Conservation (phyloP, 2,113 vertebrate species). For the Syrrhaptes paradoxus region DNA sequence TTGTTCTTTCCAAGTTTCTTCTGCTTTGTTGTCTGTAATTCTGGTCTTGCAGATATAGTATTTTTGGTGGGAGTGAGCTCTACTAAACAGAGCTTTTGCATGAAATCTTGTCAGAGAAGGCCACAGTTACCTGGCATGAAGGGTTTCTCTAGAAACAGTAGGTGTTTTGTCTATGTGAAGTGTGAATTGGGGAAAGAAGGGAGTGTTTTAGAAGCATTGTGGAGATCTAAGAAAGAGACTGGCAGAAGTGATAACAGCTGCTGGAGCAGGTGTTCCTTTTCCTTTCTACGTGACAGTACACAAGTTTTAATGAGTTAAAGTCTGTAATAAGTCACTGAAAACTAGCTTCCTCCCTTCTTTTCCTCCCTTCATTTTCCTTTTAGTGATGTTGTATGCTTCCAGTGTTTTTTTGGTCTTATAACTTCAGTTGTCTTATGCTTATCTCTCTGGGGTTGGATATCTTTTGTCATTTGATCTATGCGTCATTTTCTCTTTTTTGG, state of each 20-base stretch:
- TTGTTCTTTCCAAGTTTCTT: neutral
- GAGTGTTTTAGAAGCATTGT: neutral
- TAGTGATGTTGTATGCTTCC: neutral
- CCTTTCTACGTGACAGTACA: neutral
- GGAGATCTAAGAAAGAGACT: neutral
- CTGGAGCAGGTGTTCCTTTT: neutral
- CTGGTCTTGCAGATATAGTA: neutral
- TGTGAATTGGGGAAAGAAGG: neutral
- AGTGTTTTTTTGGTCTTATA: neutral
- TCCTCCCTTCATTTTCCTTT: neutral
- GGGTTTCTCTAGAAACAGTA: neutral
- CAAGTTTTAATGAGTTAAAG: neutral
- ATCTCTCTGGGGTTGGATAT: neutral
- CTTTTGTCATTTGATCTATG: neutral
- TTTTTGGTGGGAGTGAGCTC: neutral
- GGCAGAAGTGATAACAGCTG: neutral
- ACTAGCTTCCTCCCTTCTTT: neutral
- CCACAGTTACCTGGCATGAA: neutral
- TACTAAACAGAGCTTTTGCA: accelerated
- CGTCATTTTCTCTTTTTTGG: neutral
- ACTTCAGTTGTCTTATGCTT: neutral
- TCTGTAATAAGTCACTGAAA: neutral
- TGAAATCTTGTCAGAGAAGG: neutral
- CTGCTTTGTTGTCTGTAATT: neutral
- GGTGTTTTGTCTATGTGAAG: neutral